Evolutionary conservation across 2,888 invertebrate genomes (phyloP).

Genomic region (Baronia brevicornis): DNA sequence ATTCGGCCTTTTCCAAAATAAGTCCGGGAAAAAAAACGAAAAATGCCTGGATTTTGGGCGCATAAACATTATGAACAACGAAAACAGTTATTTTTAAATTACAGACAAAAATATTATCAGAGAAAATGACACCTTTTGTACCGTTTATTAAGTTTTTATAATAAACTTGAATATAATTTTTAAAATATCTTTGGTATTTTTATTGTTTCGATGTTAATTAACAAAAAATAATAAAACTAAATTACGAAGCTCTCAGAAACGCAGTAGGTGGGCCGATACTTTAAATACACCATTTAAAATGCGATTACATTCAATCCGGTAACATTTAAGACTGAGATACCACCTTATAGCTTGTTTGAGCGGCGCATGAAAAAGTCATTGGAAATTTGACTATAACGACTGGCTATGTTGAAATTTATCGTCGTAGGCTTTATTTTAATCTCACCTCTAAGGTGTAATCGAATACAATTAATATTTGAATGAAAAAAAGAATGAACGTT

Average conservation of each 20-base stretch:
- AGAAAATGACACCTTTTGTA: too few species aligned
- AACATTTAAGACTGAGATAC: conserved; percentile 33
- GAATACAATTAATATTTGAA: too few species aligned
- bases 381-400: conserved; percentile 48
- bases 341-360: conserved; percentile 51
- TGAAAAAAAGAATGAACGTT: too few species aligned
- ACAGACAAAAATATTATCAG: too few species aligned
- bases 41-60: too few species aligned
- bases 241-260: conserved; percentile 7
- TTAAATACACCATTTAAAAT: conserved; percentile 16
- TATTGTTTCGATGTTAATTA: conserved; percentile 11
- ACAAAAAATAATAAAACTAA: conserved; percentile 9
- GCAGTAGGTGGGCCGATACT: conserved; percentile 15
- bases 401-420: conserved; percentile 46
- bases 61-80: too few species aligned
- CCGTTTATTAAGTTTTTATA: too few species aligned
- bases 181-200: too few species aligned
- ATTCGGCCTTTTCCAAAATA: too few species aligned
- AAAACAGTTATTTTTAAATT: too few species aligned
- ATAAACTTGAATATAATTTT: too few species aligned
- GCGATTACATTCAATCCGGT: conserved; percentile 30
- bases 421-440: conserved; percentile 49
- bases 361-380: conserved; percentile 46
- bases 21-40: too few species aligned
- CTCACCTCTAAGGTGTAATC: conserved; percentile 28